phyloP scores from a whole-genome alignment of 2,113 vertebrate species.

The Uria aalge region DNA sequence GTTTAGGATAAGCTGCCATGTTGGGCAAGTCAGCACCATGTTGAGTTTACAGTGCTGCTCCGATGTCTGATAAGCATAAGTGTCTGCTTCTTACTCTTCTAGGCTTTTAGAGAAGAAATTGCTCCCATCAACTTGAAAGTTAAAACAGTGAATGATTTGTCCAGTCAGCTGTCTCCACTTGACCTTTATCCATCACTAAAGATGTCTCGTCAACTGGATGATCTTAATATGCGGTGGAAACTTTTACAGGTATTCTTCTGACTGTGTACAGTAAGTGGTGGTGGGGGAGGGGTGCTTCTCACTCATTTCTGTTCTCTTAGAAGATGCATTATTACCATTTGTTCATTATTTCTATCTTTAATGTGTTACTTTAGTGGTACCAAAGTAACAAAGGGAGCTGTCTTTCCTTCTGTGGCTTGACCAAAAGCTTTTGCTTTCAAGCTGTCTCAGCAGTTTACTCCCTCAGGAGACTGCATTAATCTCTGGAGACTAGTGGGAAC shows the following conservation, averaged over 20 bases:
- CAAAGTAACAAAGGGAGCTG: neutral
- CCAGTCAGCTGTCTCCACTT: constrained; percentile 87
- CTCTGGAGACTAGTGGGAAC: neutral
- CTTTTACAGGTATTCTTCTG: constrained; percentile 84
- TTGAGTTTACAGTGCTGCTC: neutral
- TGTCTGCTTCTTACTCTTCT: neutral
- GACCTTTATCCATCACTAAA: constrained; percentile 92
- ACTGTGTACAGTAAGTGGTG: neutral
- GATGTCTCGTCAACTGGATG: constrained; percentile 90
- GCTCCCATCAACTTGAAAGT: constrained; percentile 89
- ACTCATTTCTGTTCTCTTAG: neutral
- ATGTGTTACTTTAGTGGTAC: neutral
- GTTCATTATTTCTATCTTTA: neutral
- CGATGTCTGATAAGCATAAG: neutral
- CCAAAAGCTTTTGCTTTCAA: neutral
- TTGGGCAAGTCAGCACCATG: neutral
- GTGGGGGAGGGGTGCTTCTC: neutral
- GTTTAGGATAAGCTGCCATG: neutral
- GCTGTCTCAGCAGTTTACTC: neutral
- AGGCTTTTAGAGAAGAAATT: constrained; percentile 92
- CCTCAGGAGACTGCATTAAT: neutral
- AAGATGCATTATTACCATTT: neutral
- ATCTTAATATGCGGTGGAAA: constrained; percentile 95
- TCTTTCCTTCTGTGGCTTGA: neutral
- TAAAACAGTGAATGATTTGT: constrained; percentile 87